Evolutionary conservation across 2,797 vertebrate genomes (phyloP).

Genomic region (Dendrocincla tyrannina): DNA sequence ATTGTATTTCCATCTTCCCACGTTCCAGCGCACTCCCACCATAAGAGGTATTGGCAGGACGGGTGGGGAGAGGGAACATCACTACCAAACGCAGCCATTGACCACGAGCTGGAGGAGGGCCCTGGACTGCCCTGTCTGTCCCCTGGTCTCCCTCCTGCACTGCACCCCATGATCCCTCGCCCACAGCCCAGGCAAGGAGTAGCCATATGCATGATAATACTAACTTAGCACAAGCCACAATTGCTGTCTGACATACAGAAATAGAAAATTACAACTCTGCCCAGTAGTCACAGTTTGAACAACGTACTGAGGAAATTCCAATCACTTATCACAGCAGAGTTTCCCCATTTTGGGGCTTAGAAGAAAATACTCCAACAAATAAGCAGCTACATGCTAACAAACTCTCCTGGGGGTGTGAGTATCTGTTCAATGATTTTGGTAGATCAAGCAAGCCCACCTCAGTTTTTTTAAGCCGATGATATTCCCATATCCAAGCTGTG

Average conservation of each 20-base stretch:
- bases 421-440: neutral
- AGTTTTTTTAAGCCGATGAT: neutral
- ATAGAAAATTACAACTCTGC: constrained; percentile 79
- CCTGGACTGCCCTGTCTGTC: neutral
- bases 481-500: neutral
- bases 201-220: constrained; percentile 53
- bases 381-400: neutral
- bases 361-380: neutral
- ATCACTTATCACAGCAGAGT: constrained; percentile 21
- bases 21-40: neutral
- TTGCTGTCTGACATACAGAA: constrained; percentile 75
- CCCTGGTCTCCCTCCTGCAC: neutral
- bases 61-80: neutral
- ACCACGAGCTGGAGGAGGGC: neutral
- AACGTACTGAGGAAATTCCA: constrained; percentile 47
- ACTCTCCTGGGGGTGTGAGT: neutral
- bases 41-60: neutral
- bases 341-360: neutral
- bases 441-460: neutral
- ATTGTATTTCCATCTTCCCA: neutral
- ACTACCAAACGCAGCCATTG: fast-evolving
- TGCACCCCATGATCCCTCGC: constrained; percentile 33
- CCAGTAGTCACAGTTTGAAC: constrained; percentile 43
- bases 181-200: constrained; percentile 39
- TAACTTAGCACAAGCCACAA: constrained; percentile 72